Percentiles rank a stretch among this genome's conserved stretches.
Conservation (phyloP, 2,797 vertebrate species). For the Oreochromis grahami region DNA sequence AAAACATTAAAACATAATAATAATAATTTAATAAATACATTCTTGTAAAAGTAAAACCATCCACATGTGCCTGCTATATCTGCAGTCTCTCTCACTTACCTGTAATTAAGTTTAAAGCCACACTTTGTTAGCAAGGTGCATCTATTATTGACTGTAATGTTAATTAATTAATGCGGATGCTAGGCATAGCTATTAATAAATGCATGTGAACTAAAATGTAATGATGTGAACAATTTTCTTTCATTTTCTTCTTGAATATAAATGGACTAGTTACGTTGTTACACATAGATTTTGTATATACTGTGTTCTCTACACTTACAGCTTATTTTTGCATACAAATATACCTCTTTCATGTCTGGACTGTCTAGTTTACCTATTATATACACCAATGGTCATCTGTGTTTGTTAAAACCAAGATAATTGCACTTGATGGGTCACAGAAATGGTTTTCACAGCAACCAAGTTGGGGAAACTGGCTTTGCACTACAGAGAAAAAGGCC, state of each 20-base stretch:
- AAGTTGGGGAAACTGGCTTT: constrained; percentile 39
- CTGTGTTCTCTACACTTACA: not conserved
- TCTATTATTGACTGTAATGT: not conserved
- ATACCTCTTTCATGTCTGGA: not conserved
- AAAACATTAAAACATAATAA: not conserved
- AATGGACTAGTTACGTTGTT: not conserved
- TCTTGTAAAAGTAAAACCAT: not conserved
- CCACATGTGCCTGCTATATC: not conserved
- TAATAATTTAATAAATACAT: not conserved
- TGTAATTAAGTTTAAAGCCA: not conserved
- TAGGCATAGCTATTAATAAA: no score
- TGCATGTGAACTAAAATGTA: not conserved
- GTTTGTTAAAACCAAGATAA: constrained; percentile 47
- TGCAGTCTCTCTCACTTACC: not conserved
- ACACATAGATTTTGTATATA: not conserved
- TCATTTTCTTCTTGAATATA: not conserved
- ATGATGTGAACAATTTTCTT: not conserved
- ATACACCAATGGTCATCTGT: constrained; percentile 17
- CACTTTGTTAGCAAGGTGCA: not conserved
- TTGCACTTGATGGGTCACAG: constrained; percentile 48
- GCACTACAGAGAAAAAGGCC: constrained; percentile 29
- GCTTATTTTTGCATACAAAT: not conserved
- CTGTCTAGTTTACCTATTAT: not conserved
- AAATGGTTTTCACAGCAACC: constrained; percentile 35
- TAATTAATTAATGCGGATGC: not conserved